phyloP scores from a whole-genome alignment of 2,113 vertebrate genomes.

The Bungarus multicinctus region DNA sequence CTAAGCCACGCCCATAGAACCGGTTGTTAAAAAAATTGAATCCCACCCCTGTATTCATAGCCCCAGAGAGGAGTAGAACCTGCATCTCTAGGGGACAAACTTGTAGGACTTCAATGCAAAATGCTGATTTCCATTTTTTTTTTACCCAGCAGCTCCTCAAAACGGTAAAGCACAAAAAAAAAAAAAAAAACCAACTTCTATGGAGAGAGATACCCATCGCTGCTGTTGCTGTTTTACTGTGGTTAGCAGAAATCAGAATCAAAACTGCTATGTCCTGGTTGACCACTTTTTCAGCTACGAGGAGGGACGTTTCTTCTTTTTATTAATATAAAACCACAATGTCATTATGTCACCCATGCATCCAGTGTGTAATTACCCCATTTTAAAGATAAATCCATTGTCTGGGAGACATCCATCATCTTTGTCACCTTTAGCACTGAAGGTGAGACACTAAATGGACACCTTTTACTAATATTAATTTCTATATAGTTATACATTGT shows the following conservation, averaged over 20 bases:
- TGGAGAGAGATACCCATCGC: not conserved
- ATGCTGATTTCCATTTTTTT: not conserved
- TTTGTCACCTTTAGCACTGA: constrained; percentile 80
- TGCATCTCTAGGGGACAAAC: too few relatives aligned
- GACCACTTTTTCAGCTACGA: constrained; percentile 49
- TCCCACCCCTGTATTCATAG: too few relatives aligned
- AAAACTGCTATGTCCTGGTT: constrained; percentile 39
- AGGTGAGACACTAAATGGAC: constrained; percentile 85
- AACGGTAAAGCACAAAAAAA: not conserved
- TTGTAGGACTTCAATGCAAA: not conserved
- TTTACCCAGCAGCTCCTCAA: not conserved
- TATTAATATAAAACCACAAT: constrained; percentile 80
- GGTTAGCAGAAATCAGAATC: constrained; percentile 42
- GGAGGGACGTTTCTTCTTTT: constrained; percentile 65
- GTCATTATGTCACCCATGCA: constrained; percentile 80
- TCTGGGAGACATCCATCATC: constrained; percentile 86
- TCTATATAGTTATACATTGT: constrained; percentile 86
- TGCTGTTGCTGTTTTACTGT: constrained; percentile 1
- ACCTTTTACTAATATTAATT: constrained; percentile 85
- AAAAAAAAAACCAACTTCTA: too few relatives aligned
- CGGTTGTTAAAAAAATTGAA: too few relatives aligned
- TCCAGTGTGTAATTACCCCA: constrained; percentile 87
- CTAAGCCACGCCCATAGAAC: too few relatives aligned
- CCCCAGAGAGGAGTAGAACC: too few relatives aligned
- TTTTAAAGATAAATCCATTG: constrained; percentile 91